Conservation (phyloP, 2,113 vertebrate genomes). For the Eulemur macaco region DNA sequence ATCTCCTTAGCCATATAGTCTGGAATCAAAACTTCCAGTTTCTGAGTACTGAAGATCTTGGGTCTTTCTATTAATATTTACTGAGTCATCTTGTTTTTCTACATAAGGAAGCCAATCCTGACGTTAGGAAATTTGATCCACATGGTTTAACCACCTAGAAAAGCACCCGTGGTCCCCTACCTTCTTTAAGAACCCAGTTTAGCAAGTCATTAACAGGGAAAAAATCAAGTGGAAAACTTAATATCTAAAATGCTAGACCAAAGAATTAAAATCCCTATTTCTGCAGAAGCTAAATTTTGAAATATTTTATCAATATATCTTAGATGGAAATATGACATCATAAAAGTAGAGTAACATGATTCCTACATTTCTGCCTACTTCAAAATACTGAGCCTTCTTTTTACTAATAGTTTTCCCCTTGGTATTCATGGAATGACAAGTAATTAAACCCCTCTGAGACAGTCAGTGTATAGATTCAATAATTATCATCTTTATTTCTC, state of each 20-base stretch:
- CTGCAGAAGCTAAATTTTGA: constrained; percentile 78
- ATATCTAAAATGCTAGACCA: constrained; percentile 73
- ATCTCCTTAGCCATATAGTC: not conserved
- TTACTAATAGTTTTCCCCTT: constrained; percentile 75
- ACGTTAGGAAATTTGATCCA: not conserved
- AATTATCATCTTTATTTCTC: constrained; percentile 81
- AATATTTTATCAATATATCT: constrained; percentile 78
- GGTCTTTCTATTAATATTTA: not conserved
- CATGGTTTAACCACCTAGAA: not conserved
- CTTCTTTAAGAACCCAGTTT: constrained; percentile 76
- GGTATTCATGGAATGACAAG: constrained; percentile 77
- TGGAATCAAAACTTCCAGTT: constrained; percentile 31
- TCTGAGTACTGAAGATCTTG: not conserved
- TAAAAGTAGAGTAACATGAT: constrained; percentile 76
- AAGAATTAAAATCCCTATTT: constrained; percentile 80
- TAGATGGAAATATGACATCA: constrained; percentile 78
- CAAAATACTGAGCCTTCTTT: constrained; percentile 76
- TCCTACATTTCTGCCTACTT: constrained; percentile 74
- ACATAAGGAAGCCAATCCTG: not conserved
- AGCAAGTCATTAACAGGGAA: constrained; percentile 73
- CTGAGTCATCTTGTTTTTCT: not conserved
- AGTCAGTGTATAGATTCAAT: constrained; percentile 73
- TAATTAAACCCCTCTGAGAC: constrained; percentile 77
- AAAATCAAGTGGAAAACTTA: constrained; percentile 76
- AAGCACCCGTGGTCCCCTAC: not conserved